Percentiles rank a stretch among this genome's conserved stretches.
Conservation (phyloP, 1,140 invertebrate species). For the Episyrphus balteatus region DNA sequence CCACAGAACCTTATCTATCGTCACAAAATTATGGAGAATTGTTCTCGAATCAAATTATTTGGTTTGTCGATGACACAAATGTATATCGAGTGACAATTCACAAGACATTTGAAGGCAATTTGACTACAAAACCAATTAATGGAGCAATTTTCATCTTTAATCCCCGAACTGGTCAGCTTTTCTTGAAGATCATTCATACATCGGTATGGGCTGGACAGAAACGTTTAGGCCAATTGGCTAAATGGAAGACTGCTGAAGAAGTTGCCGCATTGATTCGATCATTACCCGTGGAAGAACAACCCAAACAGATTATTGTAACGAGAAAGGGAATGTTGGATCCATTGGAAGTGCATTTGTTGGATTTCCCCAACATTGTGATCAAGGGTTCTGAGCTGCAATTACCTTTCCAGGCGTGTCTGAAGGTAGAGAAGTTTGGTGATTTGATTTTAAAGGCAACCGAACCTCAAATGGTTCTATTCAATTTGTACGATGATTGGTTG, state of each 20-base stretch:
- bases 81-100: slow-evolving; percentile 99
- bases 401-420: slow-evolving; percentile 94
- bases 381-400: slow-evolving; percentile 98
- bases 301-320: slow-evolving; percentile 99
- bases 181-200: slow-evolving; percentile 99
- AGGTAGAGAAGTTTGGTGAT: slow-evolving; percentile 99
- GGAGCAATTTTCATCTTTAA: slow-evolving; percentile 99
- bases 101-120: slow-evolving; percentile 99
- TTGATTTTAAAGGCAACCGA: slow-evolving; percentile 98
- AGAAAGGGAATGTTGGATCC: slow-evolving; percentile 99
- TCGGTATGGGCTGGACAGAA: slow-evolving; percentile 98
- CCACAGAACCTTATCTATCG: slow-evolving; percentile 96
- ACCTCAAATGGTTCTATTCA: slow-evolving; percentile 99
- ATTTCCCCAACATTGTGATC: slow-evolving; percentile 99
- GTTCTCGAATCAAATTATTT: slow-evolving; percentile 99
- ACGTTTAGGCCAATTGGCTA: slow-evolving; percentile 86
- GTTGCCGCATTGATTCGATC: slow-evolving; percentile 98
- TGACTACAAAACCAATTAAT: slow-evolving; percentile 99
- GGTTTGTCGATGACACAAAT: slow-evolving; percentile 99
- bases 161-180: slow-evolving; percentile 97
- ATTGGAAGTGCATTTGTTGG: slow-evolving; percentile 94
- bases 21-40: slow-evolving; percentile 99
- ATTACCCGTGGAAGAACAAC: slow-evolving; percentile 97
- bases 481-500: slow-evolving; percentile 98
- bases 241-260: slow-evolving; percentile 99